These are phyloP conservation scores for Euschistus heros DNA, from an alignment of 1,140 invertebrate genomes.

Conservation along the genomic window DNA sequence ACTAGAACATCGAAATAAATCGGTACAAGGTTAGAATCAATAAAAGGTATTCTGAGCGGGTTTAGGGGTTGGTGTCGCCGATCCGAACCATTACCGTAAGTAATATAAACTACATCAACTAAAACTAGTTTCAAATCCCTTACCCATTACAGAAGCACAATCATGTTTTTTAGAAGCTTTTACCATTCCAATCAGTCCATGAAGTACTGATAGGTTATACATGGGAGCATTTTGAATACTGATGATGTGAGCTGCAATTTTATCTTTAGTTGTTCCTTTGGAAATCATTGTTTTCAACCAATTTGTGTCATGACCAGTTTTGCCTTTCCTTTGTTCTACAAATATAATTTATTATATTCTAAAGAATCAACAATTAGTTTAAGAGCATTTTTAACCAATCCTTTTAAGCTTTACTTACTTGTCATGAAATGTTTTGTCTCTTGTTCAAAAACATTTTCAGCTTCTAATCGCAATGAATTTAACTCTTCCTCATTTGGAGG, in stretches of 20 bases:
- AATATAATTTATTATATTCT: background rate
- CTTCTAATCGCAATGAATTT: constrained; percentile 14
- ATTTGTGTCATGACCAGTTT: constrained; percentile 34
- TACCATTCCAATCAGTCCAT: constrained; percentile 62
- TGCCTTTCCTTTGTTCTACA: constrained; percentile 20
- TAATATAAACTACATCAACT: constrained; percentile 18
- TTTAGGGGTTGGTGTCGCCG: too few species aligned
- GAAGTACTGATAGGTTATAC: constrained; percentile 60
- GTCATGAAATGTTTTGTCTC: constrained; percentile 15
- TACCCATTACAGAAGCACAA: constrained; percentile 52
- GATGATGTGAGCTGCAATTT: constrained; percentile 72
- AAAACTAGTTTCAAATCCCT: constrained; percentile 23
- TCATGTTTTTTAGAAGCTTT: constrained; percentile 72
- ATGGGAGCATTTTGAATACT: constrained; percentile 76
- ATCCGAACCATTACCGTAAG: too few species aligned
- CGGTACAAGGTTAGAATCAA: too few species aligned
- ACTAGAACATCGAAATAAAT: too few species aligned
- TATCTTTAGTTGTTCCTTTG: constrained; percentile 72
- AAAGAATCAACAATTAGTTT: background rate
- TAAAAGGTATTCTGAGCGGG: too few species aligned
- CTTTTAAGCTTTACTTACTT: background rate
- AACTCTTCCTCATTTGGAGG: constrained; percentile 6
- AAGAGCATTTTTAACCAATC: too few species aligned
- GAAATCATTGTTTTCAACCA: constrained; percentile 74
- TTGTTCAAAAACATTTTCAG: constrained; percentile 18